Percentiles rank a stretch among this genome's conserved stretches.
phyloP scores from a whole-genome alignment of 2,888 invertebrate species.

The Sericinus montela region DNA sequence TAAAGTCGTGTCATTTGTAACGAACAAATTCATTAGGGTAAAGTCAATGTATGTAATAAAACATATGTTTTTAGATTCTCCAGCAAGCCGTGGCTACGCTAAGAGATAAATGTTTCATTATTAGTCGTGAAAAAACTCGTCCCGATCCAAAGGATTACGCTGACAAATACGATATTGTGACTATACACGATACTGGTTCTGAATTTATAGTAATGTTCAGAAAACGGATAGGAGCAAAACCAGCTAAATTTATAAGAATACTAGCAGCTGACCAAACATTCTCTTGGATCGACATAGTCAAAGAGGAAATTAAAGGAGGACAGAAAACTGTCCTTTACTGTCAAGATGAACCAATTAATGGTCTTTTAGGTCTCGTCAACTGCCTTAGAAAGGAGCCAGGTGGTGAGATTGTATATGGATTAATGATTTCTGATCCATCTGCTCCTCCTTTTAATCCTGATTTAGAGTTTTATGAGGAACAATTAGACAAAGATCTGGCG shows the following conservation, averaged over 20 bases:
- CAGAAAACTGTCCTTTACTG: conserved; percentile 82
- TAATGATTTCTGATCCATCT: conserved; percentile 81
- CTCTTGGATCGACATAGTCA: conserved; percentile 75
- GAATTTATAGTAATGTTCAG: conserved; percentile 78
- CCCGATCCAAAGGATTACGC: conserved; percentile 61
- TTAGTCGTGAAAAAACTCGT: conserved; percentile 78
- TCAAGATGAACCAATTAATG: conserved; percentile 84
- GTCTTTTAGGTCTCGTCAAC: conserved; percentile 92
- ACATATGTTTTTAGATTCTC: conserved; percentile 52
- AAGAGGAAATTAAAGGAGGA: conserved; percentile 58
- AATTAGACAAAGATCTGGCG: conserved; percentile 85
- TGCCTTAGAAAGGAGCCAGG: conserved; percentile 91
- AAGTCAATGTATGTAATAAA: no score
- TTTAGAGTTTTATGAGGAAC: conserved; percentile 82
- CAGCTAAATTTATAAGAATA: conserved; percentile 69
- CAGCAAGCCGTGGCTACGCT: conserved; percentile 67
- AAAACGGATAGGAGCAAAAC: conserved; percentile 65
- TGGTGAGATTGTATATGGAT: conserved; percentile 80
- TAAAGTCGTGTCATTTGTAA: no score
- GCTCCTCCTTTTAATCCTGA: conserved; percentile 83
- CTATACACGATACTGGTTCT: conserved; percentile 63
- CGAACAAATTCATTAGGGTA: no score
- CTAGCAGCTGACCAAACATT: conserved; percentile 54
- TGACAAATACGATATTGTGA: conserved; percentile 68
- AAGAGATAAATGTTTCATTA: conserved; percentile 79